Conservation (phyloP, 2,888 invertebrate species). For the Eupeodes latifasciatus region DNA sequence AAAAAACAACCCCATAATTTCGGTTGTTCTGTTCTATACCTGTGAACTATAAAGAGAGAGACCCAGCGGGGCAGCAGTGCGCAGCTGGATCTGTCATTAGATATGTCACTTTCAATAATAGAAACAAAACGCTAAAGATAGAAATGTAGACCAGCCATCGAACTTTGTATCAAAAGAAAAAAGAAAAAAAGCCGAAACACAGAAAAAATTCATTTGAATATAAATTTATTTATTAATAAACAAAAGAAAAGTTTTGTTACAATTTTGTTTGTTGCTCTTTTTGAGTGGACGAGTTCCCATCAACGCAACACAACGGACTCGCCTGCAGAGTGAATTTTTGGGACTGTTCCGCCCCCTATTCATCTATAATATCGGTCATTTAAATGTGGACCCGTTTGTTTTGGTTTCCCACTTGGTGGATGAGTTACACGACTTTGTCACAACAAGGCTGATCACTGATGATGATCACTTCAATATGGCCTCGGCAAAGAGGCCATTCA, state of each 20-base stretch:
- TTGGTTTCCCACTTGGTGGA: conserved; percentile 49
- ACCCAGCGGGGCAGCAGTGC: conserved; percentile 76
- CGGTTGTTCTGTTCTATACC: conserved; percentile 45
- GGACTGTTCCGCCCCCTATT: conserved; percentile 63
- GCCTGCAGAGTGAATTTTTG: conserved; percentile 57
- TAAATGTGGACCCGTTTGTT: conserved; percentile 49
- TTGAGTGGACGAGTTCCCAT: conserved; percentile 41
- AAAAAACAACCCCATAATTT: conserved; percentile 18
- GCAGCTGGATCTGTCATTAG: conserved; percentile 84
- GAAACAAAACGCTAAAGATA: conserved; percentile 49
- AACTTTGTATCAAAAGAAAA: conserved; percentile 39
- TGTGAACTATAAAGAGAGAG: conserved; percentile 45
- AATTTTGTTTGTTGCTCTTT: conserved; percentile 36
- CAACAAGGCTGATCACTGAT: conserved; percentile 64
- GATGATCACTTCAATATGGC: conserved; percentile 54
- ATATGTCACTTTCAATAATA: conserved; percentile 78
- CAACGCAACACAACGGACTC: conserved; percentile 14
- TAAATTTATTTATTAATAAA: conserved; percentile 62
- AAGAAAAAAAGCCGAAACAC: conserved; percentile 40
- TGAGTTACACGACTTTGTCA: conserved; percentile 63
- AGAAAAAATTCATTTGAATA: conserved; percentile 64
- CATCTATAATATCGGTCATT: conserved; percentile 40
- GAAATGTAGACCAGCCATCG: conserved; percentile 55
- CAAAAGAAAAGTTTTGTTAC: conserved; percentile 37
- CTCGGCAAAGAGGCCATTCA: conserved; percentile 46